Evolutionary conservation across 2,888 invertebrate genomes (phyloP).

Genomic region (Meloe dianella): DNA sequence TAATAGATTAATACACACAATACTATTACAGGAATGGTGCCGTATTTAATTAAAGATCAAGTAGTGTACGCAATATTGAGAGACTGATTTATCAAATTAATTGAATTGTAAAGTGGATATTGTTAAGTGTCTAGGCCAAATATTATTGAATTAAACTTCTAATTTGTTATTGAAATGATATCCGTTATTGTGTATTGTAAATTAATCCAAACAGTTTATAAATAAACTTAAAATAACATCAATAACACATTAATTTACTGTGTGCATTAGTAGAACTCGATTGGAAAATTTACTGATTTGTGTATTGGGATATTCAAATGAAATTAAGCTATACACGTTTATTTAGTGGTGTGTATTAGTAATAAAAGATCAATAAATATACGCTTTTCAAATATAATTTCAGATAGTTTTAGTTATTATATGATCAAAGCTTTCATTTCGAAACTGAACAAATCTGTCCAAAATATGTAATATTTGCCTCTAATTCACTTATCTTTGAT

Average conservation of each 20-base stretch:
- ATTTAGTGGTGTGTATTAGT: neutral
- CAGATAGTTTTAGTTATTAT: neutral
- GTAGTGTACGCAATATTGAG: conserved; percentile 20
- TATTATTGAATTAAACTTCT: conserved; percentile 23
- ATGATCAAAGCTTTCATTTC: neutral
- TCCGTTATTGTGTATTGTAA: neutral
- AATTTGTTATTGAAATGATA: neutral
- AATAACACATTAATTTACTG: conserved; percentile 10
- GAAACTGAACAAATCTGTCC: neutral
- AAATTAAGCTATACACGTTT: neutral
- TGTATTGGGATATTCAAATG: neutral
- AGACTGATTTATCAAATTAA: conserved; percentile 34
- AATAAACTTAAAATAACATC: conserved; percentile 1
- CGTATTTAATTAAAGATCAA: conserved; percentile 32
- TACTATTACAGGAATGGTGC: neutral
- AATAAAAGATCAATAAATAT: neutral
- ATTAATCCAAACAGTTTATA: neutral
- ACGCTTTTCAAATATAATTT: conserved; percentile 15
- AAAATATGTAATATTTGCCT: neutral
- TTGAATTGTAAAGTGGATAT: conserved; percentile 37
- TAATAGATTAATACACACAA: neutral
- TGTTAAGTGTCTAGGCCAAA: conserved; percentile 27
- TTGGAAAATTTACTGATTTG: conserved; percentile 8
- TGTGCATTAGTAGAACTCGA: neutral
- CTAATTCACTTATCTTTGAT: no score